Evolutionary conservation across 2,888 invertebrate genomes (phyloP), one percentile per base, ranked within the genome.

Genomic region (Ectobius pallidus): DNA sequence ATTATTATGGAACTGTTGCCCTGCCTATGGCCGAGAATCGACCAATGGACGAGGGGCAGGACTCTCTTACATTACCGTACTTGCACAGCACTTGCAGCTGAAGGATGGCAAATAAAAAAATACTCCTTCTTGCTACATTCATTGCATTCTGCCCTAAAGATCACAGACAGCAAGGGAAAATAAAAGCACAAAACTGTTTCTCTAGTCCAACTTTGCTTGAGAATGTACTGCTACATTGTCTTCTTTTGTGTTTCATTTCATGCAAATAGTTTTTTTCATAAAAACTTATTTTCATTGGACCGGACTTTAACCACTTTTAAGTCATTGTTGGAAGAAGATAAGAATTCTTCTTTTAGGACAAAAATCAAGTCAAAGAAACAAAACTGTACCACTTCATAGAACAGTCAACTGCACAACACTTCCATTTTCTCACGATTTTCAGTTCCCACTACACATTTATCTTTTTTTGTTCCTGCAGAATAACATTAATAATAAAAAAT

Each of bases 91-190:
- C 46, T 44, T 25, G 46, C 65, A 46, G 46, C 27, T 18, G 27
- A 65, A 46, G 39, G 22, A 62, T n/a, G 4, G 18, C 3, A 61
- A 61, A 32, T 22, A 61, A 52, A 25, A 46, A 46, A 46, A 46
- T n/a, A 7, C 20, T 52, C 20, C 34, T 55, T 34, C 70, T 39
- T 25, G 34, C 58, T 32, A 46, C 69, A 69, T 49, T 67, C 73
- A 69, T 39, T 71, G 62, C 73, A 68, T 61, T 70, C 70, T 71
- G 68, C 71, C 67, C 65, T 71, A 70, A 68, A 73, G 67, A 73
- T 73, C 73, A 73, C 73, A 73, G 70, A 73, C 71, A 71, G 71
- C 70, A 68, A 58, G 67, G 67, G 73, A 71, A 71, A 73, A 73
- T 68, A 70, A 58, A 73, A 70, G 67, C 55, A 71, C 67, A 44